These are phyloP conservation scores for Athene cunicularia DNA, from an alignment of 2,113 vertebrate genomes.

Conservation along the genomic window DNA sequence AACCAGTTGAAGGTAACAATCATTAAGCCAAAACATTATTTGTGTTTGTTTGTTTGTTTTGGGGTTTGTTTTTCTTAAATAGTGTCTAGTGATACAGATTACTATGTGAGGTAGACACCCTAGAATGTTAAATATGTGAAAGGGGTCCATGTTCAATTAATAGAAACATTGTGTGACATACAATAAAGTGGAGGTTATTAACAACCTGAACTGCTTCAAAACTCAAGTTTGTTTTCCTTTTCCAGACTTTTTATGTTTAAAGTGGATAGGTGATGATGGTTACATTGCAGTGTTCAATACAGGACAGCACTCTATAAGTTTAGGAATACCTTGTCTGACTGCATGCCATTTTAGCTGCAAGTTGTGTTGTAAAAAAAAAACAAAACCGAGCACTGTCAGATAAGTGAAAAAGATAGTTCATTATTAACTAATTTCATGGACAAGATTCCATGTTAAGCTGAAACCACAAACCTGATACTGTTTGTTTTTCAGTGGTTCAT, in stretches of 20 bases:
- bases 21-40: not conserved
- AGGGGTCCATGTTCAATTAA: not conserved
- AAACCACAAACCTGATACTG: not conserved
- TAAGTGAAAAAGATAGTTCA: not conserved
- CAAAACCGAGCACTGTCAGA: not conserved
- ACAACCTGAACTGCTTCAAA: not conserved
- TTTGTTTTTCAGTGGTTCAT: not conserved
- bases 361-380: not conserved
- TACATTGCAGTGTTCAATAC: not conserved
- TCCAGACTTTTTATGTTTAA: not conserved
- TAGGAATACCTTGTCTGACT: not conserved
- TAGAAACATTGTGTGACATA: rapidly evolving
- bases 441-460: not conserved
- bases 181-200: not conserved
- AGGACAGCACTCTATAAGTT: not conserved
- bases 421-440: not conserved
- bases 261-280: not conserved
- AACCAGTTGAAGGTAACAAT: not conserved
- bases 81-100: not conserved
- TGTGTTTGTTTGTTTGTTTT: no score
- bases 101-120: not conserved
- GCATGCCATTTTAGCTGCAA: not conserved
- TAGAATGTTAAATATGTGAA: not conserved
- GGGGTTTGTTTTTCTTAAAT: not conserved
- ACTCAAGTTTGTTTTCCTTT: not conserved